These are phyloP conservation scores for Celastrina argiolus DNA, from an alignment of 2,888 invertebrate species.

Conservation along the genomic window DNA sequence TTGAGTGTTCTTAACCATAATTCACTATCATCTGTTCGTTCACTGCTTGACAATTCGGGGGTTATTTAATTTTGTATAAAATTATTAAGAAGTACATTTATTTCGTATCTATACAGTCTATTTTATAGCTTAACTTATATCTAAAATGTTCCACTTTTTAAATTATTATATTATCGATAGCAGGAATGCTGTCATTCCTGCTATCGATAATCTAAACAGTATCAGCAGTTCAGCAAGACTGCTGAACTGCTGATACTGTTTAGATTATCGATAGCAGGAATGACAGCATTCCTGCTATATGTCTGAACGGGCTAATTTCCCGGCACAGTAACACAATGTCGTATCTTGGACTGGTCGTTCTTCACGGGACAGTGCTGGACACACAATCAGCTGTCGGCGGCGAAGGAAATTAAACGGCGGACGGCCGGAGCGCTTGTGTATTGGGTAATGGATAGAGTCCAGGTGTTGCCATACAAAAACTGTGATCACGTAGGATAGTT, in stretches of 20 bases:
- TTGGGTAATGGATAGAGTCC: constrained; percentile 39
- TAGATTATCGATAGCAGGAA: not conserved
- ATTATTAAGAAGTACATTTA: no score
- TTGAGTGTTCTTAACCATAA: no score
- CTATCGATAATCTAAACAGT: not conserved
- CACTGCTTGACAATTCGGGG: no score
- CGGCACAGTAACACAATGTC: constrained; percentile 4
- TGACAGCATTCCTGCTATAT: not conserved
- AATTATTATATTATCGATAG: not conserved
- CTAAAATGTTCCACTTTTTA: no score
- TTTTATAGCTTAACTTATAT: no score
- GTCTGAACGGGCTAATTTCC: not conserved
- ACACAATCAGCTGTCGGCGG: constrained; percentile 57
- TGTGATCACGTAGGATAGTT: not conserved
- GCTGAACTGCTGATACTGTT: not conserved
- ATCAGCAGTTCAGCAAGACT: not conserved
- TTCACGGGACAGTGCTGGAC: constrained; percentile 30
- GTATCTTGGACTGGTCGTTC: constrained; percentile 22
- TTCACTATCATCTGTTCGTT: no score
- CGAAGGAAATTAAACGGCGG: constrained; percentile 70
- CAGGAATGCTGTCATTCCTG: not conserved
- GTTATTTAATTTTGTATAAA: no score
- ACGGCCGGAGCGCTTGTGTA: constrained; percentile 39
- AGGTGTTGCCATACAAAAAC: not conserved
- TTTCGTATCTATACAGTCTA: no score